phyloP scores from a whole-genome alignment of 2,888 invertebrate genomes.

The Malachius bipustulatus region DNA sequence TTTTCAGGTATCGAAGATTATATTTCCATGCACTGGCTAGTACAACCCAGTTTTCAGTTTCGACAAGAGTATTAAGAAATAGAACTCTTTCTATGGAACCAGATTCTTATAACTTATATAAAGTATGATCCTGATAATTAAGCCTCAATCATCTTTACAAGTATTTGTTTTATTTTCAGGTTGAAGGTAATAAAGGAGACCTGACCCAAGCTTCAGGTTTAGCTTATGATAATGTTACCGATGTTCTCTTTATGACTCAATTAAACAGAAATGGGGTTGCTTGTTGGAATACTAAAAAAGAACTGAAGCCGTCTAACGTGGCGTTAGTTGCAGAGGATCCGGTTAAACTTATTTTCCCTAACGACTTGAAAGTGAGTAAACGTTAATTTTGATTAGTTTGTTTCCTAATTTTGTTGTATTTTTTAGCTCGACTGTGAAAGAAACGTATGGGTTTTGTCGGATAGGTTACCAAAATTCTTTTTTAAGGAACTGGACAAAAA shows the following conservation, averaged over 20 bases:
- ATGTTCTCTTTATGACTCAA: constrained; percentile 66
- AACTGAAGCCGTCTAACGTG: constrained; percentile 52
- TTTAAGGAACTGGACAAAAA: constrained; percentile 51
- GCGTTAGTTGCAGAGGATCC: constrained; percentile 57
- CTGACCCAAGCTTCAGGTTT: constrained; percentile 64
- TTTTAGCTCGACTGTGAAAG: constrained; percentile 49
- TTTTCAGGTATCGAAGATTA: constrained; percentile 50
- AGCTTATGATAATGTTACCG: constrained; percentile 53
- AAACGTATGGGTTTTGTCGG: constrained; percentile 63
- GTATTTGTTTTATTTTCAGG: constrained; percentile 27
- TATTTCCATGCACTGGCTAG: constrained; percentile 77
- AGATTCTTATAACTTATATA: constrained; percentile 58
- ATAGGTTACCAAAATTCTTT: constrained; percentile 63
- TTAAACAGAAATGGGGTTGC: constrained; percentile 64
- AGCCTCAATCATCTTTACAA: background rate
- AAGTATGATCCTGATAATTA: constrained; percentile 38
- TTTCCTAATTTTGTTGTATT: background rate
- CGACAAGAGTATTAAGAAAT: constrained; percentile 60
- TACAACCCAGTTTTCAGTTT: constrained; percentile 68
- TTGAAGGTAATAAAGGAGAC: constrained; percentile 59
- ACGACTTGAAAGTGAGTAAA: constrained; percentile 57
- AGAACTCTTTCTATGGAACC: constrained; percentile 54
- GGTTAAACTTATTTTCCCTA: constrained; percentile 60
- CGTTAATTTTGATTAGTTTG: constrained; percentile 2
- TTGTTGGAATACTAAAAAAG: constrained; percentile 65